Percentiles rank a stretch among this genome's conserved stretches.
Conservation (phyloP, 2,888 invertebrate species). For the Conops quadrifasciatus region DNA sequence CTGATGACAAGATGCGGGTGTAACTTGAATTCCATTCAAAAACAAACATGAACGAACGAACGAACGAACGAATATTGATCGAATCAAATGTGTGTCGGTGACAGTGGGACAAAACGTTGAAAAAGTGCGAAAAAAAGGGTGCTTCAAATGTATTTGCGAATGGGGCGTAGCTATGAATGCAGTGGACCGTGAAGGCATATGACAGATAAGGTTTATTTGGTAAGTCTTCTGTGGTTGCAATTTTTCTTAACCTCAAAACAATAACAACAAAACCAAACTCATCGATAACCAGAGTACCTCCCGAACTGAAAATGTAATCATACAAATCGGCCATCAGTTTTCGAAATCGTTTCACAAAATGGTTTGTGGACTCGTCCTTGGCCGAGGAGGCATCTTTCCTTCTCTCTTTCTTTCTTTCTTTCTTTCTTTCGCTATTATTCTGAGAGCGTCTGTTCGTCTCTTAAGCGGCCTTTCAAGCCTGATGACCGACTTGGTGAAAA, state of each 20-base stretch:
- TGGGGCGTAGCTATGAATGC: slow-evolving; percentile 45
- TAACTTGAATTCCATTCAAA: slow-evolving; percentile 28
- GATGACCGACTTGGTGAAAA: slow-evolving; percentile 1
- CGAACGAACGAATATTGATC: slow-evolving; percentile 28
- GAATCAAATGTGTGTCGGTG: slow-evolving; percentile 30
- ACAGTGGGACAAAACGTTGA: slow-evolving; percentile 27
- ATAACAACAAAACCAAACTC: slow-evolving; percentile 30
- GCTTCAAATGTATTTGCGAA: slow-evolving; percentile 49
- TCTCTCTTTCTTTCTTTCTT: not conserved
- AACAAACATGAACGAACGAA: slow-evolving; percentile 35
- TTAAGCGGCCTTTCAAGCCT: not conserved
- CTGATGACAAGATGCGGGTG: not conserved
- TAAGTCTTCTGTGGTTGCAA: slow-evolving; percentile 64
- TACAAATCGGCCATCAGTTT: slow-evolving; percentile 30
- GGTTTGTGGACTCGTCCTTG: not conserved
- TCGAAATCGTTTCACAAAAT: not conserved
- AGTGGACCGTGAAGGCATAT: slow-evolving; percentile 29
- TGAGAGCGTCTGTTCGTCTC: not conserved
- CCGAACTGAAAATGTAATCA: slow-evolving; percentile 36
- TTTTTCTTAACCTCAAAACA: slow-evolving; percentile 46
- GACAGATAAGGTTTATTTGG: slow-evolving; percentile 26
- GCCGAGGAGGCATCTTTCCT: not conserved
- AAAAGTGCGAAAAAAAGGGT: slow-evolving; percentile 41
- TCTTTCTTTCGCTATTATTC: not conserved
- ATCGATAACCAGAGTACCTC: slow-evolving; percentile 48